Evolutionary conservation across 2,113 vertebrate genomes (phyloP).

Genomic region (Heterochromis multidens): DNA sequence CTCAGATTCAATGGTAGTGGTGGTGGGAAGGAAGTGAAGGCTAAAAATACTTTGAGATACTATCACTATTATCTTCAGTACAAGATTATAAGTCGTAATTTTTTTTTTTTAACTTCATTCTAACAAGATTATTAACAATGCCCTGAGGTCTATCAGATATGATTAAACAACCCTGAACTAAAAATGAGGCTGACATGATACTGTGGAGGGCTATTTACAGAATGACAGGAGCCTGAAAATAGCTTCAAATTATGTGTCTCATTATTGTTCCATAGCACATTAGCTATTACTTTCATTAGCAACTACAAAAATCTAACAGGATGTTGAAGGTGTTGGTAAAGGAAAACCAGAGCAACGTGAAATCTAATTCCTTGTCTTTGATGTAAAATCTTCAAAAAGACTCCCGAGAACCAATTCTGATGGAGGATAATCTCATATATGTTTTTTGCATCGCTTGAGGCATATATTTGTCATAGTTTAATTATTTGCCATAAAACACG

Average conservation of each 20-base stretch:
- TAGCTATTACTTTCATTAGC: conserved; percentile 26
- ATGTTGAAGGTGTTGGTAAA: neutral
- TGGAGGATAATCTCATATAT: neutral
- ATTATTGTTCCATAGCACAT: conserved; percentile 18
- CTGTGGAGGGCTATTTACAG: conserved; percentile 3
- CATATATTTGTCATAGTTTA: conserved; percentile 46
- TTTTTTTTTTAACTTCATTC: neutral
- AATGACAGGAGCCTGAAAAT: conserved; percentile 23
- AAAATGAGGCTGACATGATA: conserved; percentile 15
- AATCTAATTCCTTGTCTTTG: neutral
- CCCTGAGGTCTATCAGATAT: conserved; percentile 45
- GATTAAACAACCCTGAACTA: conserved; percentile 10
- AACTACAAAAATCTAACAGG: neutral
- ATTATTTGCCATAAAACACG: conserved; percentile 50
- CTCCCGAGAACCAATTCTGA: neutral
- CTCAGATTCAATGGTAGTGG: neutral
- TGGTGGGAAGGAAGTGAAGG: neutral
- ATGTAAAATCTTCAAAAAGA: conserved; percentile 3
- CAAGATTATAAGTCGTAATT: conserved; percentile 18
- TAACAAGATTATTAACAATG: conserved; percentile 21
- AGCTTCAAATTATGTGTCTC: conserved; percentile 16
- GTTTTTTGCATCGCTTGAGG: neutral
- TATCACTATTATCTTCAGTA: conserved; percentile 25
- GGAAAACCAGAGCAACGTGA: neutral
- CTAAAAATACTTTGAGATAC: conserved; percentile 5